Conservation (phyloP, 1,140 invertebrate species). For the Panagrolaimus sp. region DNA sequence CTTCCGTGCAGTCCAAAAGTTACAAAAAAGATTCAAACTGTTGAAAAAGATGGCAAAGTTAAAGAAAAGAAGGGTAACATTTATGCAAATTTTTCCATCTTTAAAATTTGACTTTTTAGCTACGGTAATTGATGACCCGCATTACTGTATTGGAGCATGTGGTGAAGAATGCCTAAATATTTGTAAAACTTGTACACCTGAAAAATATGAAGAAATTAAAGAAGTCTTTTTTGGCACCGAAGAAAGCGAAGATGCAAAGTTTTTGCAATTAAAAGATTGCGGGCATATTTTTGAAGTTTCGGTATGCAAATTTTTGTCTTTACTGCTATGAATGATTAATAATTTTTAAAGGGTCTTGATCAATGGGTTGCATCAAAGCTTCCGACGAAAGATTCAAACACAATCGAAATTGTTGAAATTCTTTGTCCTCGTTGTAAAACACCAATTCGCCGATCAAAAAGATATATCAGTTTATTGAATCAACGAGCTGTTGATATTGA, state of each 20-base stretch:
- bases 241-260: constrained; percentile 56
- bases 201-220: constrained; percentile 42
- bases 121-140: constrained; percentile 3
- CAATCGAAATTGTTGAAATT: constrained; percentile 17
- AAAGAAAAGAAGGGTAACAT: neutral
- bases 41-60: neutral
- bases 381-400: neutral
- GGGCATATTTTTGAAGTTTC: constrained; percentile 25
- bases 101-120: neutral
- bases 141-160: constrained; percentile 46
- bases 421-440: constrained; percentile 23
- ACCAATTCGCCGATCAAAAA: constrained; percentile 25
- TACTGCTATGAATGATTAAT: constrained; percentile 34
- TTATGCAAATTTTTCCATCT: neutral
- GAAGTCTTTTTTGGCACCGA: constrained; percentile 61
- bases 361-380: too few relatives aligned
- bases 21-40: neutral
- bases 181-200: constrained; percentile 41
- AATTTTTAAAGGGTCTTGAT: too few relatives aligned
- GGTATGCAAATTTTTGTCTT: constrained; percentile 15
- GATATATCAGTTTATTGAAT: constrained; percentile 30
- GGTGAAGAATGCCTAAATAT: constrained; percentile 57
- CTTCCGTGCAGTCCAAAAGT: constrained; percentile 23
- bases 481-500: constrained; percentile 24
- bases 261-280: constrained; percentile 51